Evolutionary conservation across 2,888 invertebrate genomes (phyloP).

Genomic region (Habroteleia sp.): DNA sequence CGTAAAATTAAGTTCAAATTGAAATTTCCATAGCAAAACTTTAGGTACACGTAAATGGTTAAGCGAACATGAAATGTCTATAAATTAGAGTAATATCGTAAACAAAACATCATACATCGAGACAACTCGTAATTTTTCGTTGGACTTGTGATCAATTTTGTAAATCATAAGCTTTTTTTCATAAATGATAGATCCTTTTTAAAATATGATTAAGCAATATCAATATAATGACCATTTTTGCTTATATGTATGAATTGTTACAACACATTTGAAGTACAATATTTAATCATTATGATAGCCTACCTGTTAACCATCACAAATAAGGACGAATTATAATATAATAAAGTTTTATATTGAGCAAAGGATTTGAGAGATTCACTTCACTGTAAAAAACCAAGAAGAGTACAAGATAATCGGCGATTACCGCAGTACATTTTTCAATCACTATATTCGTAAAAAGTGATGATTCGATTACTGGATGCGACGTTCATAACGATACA

Average conservation of each 20-base stretch:
- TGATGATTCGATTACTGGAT: conserved; percentile 61
- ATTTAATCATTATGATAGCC: conserved; percentile 25
- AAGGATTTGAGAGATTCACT: conserved; percentile 48
- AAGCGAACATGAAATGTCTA: no score
- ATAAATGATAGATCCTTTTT: no score
- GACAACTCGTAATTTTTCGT: no score
- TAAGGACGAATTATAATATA: conserved; percentile 30
- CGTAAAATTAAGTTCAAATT: neutral
- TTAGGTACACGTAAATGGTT: no score
- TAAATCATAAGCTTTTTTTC: no score
- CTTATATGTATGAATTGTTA: conserved; percentile 10
- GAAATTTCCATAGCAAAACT: conserved; percentile 15
- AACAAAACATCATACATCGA: no score
- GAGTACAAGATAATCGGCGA: conserved; percentile 38
- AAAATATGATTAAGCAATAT: no score
- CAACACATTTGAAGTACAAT: conserved; percentile 11
- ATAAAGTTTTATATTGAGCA: conserved; percentile 31
- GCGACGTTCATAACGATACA: conserved; percentile 52
- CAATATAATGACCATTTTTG: conserved; percentile 20
- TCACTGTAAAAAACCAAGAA: conserved; percentile 19
- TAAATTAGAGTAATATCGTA: no score
- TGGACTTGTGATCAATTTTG: no score
- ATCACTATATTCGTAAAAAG: conserved; percentile 58
- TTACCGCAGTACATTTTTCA: conserved; percentile 50
- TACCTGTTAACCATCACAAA: conserved; percentile 19